Percentiles rank a stretch among this genome's conserved stretches.
phyloP scores from a whole-genome alignment of 2,888 invertebrate species.

The Acronicta psi region DNA sequence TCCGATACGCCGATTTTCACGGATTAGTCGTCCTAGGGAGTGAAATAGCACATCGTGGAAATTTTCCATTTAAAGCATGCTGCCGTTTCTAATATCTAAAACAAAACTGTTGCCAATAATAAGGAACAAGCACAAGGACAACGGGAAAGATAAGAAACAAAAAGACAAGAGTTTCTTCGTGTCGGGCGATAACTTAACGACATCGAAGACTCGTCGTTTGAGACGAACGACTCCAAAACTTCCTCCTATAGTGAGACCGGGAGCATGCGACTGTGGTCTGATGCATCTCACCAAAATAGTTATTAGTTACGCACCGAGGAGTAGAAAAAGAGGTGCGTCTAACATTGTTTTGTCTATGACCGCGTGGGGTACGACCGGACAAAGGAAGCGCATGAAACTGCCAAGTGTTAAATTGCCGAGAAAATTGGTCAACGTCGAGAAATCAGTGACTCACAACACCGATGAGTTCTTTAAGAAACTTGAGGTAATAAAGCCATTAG shows the following conservation, averaged over 20 bases:
- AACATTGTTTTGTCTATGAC: slow-evolving; percentile 78
- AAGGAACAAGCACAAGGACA: slow-evolving; percentile 59
- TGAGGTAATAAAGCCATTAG: slow-evolving; percentile 71
- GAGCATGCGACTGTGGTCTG: slow-evolving; percentile 75
- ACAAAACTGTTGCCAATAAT: slow-evolving; percentile 75
- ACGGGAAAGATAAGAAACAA: slow-evolving; percentile 59
- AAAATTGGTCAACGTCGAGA: slow-evolving; percentile 68
- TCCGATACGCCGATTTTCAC: slow-evolving; percentile 37
- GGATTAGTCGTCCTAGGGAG: slow-evolving; percentile 38
- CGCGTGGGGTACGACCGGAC: slow-evolving; percentile 72
- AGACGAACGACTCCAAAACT: slow-evolving; percentile 67
- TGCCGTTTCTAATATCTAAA: slow-evolving; percentile 82
- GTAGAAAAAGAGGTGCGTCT: slow-evolving; percentile 75
- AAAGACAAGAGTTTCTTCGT: slow-evolving; percentile 70
- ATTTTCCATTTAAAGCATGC: slow-evolving; percentile 62
- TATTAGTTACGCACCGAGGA: slow-evolving; percentile 75
- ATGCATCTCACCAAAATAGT: slow-evolving; percentile 80
- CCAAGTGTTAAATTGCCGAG: slow-evolving; percentile 69
- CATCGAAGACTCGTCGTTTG: slow-evolving; percentile 63
- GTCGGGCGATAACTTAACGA: slow-evolving; percentile 68
- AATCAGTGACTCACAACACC: slow-evolving; percentile 67
- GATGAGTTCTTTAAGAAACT: slow-evolving; percentile 82
- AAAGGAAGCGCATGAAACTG: slow-evolving; percentile 76
- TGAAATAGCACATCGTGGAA: slow-evolving; percentile 1
- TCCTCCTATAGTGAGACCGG: slow-evolving; percentile 55